Evolutionary conservation across 2,797 vertebrate species (phyloP).

Genomic region (Coluber constrictor): DNA sequence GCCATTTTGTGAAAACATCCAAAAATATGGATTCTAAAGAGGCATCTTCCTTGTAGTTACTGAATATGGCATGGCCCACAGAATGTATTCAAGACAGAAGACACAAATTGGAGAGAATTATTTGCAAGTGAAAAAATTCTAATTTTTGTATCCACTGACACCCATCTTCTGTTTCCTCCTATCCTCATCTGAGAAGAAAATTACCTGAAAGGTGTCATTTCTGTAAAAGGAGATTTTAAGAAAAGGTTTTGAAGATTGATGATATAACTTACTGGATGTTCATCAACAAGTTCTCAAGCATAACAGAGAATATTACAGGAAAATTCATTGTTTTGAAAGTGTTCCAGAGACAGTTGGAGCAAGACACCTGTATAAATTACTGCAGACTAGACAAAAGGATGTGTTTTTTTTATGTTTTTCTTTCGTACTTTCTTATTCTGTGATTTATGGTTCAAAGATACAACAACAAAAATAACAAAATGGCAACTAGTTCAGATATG

Average conservation of each 20-base stretch:
- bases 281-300: neutral
- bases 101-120: neutral
- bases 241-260: neutral
- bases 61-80: neutral
- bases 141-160: neutral
- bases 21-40: neutral
- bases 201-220: neutral
- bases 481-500: neutral
- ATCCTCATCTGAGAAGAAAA: neutral
- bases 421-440: neutral
- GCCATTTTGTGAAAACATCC: neutral
- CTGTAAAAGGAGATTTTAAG: neutral
- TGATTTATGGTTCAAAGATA: neutral
- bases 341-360: neutral
- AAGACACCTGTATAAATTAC: conserved; percentile 1
- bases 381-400: neutral
- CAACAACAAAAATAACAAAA: neutral
- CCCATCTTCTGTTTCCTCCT: neutral
- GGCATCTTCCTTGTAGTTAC: neutral
- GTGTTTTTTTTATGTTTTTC: neutral
- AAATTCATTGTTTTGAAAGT: neutral
- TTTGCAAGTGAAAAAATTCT: neutral
- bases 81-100: neutral
- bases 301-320: neutral
- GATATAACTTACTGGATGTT: neutral